Conservation (phyloP, 2,888 invertebrate species). For the Spicauda simplicius region DNA sequence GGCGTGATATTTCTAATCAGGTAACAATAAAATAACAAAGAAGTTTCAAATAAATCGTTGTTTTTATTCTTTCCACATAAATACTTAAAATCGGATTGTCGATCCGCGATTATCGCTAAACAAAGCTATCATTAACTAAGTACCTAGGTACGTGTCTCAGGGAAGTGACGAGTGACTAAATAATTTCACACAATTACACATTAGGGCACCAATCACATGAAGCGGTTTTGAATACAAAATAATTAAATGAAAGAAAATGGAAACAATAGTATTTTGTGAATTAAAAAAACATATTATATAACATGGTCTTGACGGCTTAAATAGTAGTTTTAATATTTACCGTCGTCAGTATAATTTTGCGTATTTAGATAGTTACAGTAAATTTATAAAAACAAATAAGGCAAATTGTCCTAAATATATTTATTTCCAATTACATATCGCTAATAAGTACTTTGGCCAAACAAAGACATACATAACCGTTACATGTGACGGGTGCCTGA, state of each 20-base stretch:
- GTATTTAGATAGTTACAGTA: no score
- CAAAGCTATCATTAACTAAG: conserved; percentile 63
- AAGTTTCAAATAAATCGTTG: conserved; percentile 69
- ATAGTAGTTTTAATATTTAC: no score
- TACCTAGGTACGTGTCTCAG: conserved; percentile 59
- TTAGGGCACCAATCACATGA: conserved; percentile 2
- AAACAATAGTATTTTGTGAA: no score
- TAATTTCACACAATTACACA: conserved; percentile 39
- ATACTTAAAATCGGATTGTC: conserved; percentile 70
- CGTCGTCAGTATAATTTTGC: no score
- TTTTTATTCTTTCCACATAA: conserved; percentile 80
- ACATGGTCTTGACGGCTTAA: no score
- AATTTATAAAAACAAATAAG: no score
- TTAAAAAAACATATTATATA: no score
- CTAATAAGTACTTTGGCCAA: not conserved
- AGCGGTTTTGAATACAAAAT: not conserved
- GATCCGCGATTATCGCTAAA: conserved; percentile 60
- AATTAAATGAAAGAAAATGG: no score
- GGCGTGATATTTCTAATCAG: not conserved
- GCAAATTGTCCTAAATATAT: no score
- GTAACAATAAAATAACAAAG: conserved; percentile 56
- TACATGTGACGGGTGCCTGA: conserved; percentile 5
- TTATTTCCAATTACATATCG: not conserved
- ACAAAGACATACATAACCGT: not conserved
- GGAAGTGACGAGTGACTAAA: conserved; percentile 74